Evolutionary conservation across 2,797 vertebrate genomes (phyloP).

Genomic region (Botia almorhae): DNA sequence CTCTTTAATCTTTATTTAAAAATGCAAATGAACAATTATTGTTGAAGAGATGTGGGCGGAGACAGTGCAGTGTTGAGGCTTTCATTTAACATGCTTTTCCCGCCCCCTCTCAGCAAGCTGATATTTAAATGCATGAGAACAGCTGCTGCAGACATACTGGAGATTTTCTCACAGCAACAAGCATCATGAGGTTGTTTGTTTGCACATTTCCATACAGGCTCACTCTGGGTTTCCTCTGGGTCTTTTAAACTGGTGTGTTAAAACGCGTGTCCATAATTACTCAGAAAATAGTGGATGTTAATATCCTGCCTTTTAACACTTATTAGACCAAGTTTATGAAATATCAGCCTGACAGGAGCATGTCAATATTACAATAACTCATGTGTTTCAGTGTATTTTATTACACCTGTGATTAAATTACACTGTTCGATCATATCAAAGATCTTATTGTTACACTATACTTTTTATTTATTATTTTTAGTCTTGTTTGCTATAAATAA

Average conservation of each 20-base stretch:
- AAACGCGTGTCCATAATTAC: neutral
- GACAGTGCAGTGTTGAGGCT: constrained; percentile 20
- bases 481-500: no score
- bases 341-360: neutral
- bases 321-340: neutral
- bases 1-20: constrained; percentile 44
- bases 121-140: constrained; percentile 34
- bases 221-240: neutral
- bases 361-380: no score
- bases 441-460: no score
- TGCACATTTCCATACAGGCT: constrained; percentile 7
- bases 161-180: neutral
- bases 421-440: no score
- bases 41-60: constrained; percentile 42
- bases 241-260: neutral
- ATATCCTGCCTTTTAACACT: neutral
- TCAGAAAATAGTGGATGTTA: no score
- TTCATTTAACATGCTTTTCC: constrained; percentile 11
- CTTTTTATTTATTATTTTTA: no score
- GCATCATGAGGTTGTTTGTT: constrained; percentile 5
- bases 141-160: constrained; percentile 13
- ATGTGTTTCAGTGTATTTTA: no score
- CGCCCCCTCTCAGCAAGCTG: constrained; percentile 9
- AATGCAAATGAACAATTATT: constrained; percentile 44
- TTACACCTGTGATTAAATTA: no score